Evolutionary conservation across 53 echinoderm and acorn worm genomes (phyloP).

Genomic region (Apostichopus leukothele): DNA sequence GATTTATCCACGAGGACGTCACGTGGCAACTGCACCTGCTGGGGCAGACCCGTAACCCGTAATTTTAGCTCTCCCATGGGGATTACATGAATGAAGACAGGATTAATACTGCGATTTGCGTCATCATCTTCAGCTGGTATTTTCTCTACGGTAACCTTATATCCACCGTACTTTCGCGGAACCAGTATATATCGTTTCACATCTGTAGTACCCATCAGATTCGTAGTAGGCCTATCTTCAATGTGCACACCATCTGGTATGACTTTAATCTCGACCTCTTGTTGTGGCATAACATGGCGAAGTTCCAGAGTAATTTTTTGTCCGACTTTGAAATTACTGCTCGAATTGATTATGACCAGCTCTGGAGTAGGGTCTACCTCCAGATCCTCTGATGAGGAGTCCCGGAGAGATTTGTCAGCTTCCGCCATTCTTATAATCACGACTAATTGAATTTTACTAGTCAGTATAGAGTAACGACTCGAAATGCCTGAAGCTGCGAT

Average conservation of each 20-base stretch:
- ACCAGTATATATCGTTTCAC: neutral
- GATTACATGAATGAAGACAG: neutral
- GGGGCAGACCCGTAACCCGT: neutral
- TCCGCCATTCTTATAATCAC: neutral
- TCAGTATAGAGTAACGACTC: no score
- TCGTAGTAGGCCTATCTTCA: neutral
- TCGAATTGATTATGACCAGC: neutral
- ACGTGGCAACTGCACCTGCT: slow-evolving; percentile 2
- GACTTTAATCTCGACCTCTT: neutral
- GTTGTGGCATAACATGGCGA: neutral
- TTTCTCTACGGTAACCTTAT: neutral
- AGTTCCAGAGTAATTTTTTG: neutral
- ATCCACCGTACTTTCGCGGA: slow-evolving; percentile 5
- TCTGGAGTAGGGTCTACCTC: neutral
- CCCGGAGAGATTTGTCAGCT: neutral
- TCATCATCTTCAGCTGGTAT: neutral
- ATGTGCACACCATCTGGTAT: neutral
- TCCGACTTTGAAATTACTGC: slow-evolving; percentile 15
- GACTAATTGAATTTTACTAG: no score
- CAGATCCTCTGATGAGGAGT: neutral
- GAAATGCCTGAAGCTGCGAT: no score
- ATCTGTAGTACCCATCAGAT: neutral
- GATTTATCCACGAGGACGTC: neutral
- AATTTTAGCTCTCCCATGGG: neutral
- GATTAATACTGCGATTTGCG: neutral